A percentile compares a stretch with the other conserved stretches of the same genome.
Conservation (phyloP, 2,888 invertebrate genomes). For the Oegoconia quadripuncta region DNA sequence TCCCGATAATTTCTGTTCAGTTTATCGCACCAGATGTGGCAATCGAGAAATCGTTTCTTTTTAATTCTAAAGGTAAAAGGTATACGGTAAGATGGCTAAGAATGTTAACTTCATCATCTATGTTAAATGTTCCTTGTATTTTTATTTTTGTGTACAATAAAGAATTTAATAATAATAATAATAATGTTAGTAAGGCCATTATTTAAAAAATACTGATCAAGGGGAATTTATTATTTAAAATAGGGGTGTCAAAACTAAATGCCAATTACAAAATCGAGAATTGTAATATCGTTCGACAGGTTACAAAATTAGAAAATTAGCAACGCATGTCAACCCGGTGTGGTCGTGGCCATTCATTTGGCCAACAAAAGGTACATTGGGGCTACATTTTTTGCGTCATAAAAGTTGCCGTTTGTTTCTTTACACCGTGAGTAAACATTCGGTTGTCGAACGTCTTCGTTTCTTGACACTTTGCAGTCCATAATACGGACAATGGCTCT, state of each 20-base stretch:
- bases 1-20: no score
- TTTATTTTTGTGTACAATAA: no score
- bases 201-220: background rate
- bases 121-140: no score
- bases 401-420: conserved; percentile 39
- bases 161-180: no score
- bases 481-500: conserved; percentile 42
- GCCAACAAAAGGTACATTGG: conserved; percentile 39
- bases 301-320: conserved; percentile 64
- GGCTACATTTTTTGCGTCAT: conserved; percentile 26
- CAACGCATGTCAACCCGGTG: conserved; percentile 64
- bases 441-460: conserved; percentile 34
- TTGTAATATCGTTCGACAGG: conserved; percentile 20
- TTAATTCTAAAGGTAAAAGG: no score
- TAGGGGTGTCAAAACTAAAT: conserved; percentile 3
- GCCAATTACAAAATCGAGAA: conserved; percentile 13
- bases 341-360: conserved; percentile 62
- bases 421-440: conserved; percentile 50
- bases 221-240: background rate
- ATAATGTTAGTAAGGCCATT: no score
- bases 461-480: conserved; percentile 42
- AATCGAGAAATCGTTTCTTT: no score
- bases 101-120: no score
- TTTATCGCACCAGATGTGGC: no score
- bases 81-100: no score